Conservation (phyloP, 2,888 invertebrate genomes). For the Epinotia brunnichana region DNA sequence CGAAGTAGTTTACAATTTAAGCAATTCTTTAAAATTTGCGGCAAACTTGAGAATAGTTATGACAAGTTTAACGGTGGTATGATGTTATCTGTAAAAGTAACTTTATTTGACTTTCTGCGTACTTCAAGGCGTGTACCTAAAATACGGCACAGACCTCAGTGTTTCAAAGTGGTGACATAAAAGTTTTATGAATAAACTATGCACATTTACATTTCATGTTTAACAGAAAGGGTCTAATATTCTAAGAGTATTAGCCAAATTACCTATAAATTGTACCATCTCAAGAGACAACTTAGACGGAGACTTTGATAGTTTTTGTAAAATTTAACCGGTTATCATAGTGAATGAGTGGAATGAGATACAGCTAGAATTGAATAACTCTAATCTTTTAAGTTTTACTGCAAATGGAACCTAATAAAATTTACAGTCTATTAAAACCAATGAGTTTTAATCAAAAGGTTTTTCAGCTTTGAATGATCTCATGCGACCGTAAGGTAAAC, state of each 20-base stretch:
- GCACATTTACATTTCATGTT: conserved; percentile 8
- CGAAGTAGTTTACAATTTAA: too few species aligned
- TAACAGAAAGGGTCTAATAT: background rate
- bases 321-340: background rate
- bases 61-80: background rate
- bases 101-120: conserved; percentile 6
- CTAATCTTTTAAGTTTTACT: background rate
- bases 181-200: conserved; percentile 15
- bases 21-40: too few species aligned
- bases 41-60: background rate
- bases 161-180: background rate
- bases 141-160: background rate
- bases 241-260: background rate
- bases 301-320: background rate
- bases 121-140: background rate
- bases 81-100: background rate
- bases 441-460: background rate
- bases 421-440: background rate
- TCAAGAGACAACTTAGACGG: background rate
- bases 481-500: background rate
- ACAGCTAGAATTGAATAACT: background rate
- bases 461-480: background rate
- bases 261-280: background rate
- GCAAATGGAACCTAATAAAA: background rate
- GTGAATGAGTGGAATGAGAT: background rate